Conservation (phyloP, 2,888 invertebrate genomes). For the Pecten maximus region DNA sequence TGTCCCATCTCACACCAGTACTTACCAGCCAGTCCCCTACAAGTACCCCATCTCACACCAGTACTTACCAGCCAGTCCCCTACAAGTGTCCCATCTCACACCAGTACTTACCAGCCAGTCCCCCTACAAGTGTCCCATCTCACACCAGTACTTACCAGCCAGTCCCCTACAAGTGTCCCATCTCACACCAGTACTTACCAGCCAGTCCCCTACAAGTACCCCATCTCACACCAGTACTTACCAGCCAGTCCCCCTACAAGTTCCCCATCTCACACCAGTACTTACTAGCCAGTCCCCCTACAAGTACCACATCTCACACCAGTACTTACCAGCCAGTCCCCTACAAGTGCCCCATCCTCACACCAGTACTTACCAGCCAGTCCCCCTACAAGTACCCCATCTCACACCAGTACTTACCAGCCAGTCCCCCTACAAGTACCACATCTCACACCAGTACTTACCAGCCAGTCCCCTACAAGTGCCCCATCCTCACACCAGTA, state of each 20-base stretch:
- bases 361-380: not conserved
- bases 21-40: constrained; percentile 20
- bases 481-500: constrained; percentile 76
- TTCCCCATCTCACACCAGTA: constrained; percentile 74
- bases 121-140: constrained; percentile 75
- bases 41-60: too few species aligned
- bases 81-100: constrained; percentile 75
- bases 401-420: constrained; percentile 63
- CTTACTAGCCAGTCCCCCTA: constrained; percentile 69
- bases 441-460: constrained; percentile 70
- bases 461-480: constrained; percentile 70
- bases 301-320: constrained; percentile 75
- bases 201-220: constrained; percentile 21
- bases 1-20: constrained; percentile 77
- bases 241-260: constrained; percentile 75
- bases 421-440: constrained; percentile 75
- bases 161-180: constrained; percentile 76
- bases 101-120: constrained; percentile 65
- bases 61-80: constrained; percentile 73
- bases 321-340: constrained; percentile 72
- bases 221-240: constrained; percentile 53
- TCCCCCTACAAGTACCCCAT: constrained; percentile 5
- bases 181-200: constrained; percentile 70
- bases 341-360: constrained; percentile 77
- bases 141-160: constrained; percentile 73